These are phyloP conservation scores for Leucoraja ocellata DNA, from an alignment of 2,797 vertebrate genomes.

Conservation along the genomic window DNA sequence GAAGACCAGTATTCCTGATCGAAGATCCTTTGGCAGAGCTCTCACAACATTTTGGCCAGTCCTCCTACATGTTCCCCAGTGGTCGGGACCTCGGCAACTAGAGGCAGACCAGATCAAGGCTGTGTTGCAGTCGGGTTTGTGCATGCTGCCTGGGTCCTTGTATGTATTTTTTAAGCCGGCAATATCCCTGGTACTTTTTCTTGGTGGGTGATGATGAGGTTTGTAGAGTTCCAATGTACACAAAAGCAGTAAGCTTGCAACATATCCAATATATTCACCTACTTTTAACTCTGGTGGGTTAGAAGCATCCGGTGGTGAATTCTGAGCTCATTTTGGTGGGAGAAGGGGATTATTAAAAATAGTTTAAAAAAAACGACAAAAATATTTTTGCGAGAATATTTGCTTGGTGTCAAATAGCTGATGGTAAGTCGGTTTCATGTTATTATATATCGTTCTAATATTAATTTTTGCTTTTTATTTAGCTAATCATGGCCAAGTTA, in stretches of 20 bases:
- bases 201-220: background rate
- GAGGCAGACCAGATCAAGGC: background rate
- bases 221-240: background rate
- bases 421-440: background rate
- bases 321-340: background rate
- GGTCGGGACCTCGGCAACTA: too few relatives aligned
- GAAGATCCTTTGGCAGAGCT: too few relatives aligned
- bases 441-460: background rate
- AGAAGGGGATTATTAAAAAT: background rate
- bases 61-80: too few relatives aligned
- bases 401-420: background rate
- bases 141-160: background rate
- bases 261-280: background rate
- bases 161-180: background rate
- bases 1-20: too few relatives aligned
- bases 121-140: background rate
- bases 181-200: background rate
- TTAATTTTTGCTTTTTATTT: background rate
- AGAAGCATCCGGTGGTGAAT: background rate
- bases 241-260: too few relatives aligned
- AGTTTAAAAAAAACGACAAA: background rate
- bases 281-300: background rate
- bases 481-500: constrained; percentile 35
- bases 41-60: too few relatives aligned
- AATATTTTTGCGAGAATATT: too few relatives aligned